These are phyloP conservation scores for Eumacrocentrus americanus DNA, from an alignment of 2,888 invertebrate species.

Conservation along the genomic window DNA sequence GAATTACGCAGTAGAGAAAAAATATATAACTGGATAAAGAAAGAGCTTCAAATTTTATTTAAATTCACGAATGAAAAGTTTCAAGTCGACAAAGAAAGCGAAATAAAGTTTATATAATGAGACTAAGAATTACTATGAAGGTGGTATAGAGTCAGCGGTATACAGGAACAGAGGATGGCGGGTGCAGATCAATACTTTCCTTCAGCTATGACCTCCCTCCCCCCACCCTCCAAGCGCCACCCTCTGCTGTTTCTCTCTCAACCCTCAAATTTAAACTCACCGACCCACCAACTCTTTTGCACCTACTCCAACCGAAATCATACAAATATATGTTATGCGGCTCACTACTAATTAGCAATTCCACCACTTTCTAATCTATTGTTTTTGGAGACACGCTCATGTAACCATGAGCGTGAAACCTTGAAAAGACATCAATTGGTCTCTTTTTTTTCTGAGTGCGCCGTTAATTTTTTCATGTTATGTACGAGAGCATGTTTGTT, in stretches of 20 bases:
- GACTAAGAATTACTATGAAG: conserved; percentile 49
- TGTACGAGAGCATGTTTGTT: too few species aligned
- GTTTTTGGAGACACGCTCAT: conserved; percentile 1
- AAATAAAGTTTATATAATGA: conserved; percentile 37
- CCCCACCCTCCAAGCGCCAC: conserved; percentile 30
- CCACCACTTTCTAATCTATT: conserved; percentile 1
- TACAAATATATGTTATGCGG: conserved; percentile 31
- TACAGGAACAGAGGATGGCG: conserved; percentile 57
- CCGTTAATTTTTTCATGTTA: not conserved
- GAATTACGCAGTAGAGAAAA: too few species aligned
- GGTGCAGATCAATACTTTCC: conserved; percentile 62
- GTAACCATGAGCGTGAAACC: conserved; percentile 1
- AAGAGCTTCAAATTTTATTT: not conserved
- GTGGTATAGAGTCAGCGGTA: conserved; percentile 43
- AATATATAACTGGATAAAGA: not conserved
- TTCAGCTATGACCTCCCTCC: conserved; percentile 54
- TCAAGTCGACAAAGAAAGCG: conserved; percentile 4
- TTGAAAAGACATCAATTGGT: not conserved
- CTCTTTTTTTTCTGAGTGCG: not conserved
- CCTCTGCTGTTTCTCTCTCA: conserved; percentile 37
- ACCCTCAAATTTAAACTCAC: conserved; percentile 51
- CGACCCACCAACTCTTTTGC: conserved; percentile 24
- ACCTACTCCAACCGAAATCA: conserved; percentile 31
- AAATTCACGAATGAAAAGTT: conserved; percentile 16
- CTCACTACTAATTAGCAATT: conserved; percentile 13